Base-by-base conservation (phyloP, 2,797 vertebrate genomes). In the Alectoris magna region DNA sequence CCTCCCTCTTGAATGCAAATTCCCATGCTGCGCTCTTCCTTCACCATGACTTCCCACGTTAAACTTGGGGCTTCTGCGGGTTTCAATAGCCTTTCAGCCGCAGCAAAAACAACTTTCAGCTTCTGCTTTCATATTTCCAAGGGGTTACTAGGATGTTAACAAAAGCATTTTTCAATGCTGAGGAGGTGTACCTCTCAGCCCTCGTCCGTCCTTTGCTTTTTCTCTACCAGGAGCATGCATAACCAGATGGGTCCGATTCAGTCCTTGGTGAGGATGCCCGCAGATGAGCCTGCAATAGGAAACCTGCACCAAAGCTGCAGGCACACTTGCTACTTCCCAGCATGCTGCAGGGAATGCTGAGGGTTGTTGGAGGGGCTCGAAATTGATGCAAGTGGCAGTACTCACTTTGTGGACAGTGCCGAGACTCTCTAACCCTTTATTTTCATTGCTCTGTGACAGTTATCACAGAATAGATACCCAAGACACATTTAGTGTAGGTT, bases 21-120 rank as follows among this genome's bases (percentile, higher is more conserved):
- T 96, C 93, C 95, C 93, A 92, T 91, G 92, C 91, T 91, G 43
- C 2, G 10, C 85, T 90, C 60, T 68, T 70, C 89, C 89, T 72
- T 96, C 95, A 94, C 95, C 95, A 95, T 96, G 96, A 94, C 96
- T 88, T 93, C 94, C 82, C 64, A 13, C 0, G 15, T 16, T 21
- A 71, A 74, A 88, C 83, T 79, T 34, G 0, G 70, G 53, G 69
- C 26, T 60, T 74, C 81, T 43, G 39, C 4, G 67, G 17, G 14
- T 69, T 69, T 94, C 87, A 73, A 46, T 43, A 62, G 76, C 77
- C 87, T 96, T 93, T 95, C 90, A 87, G 62, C 31, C 71, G 9
- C 36, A 10, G 43, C 14, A 11, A 43, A 55, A 83, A 3, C 70
- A 88, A 76, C 72, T 72, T 66, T 41, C 87, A 75, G 63, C 49